Evolutionary conservation across 2,888 invertebrate genomes (phyloP), one percentile per base, ranked within the genome.

Genomic region (Mantis religiosa): DNA sequence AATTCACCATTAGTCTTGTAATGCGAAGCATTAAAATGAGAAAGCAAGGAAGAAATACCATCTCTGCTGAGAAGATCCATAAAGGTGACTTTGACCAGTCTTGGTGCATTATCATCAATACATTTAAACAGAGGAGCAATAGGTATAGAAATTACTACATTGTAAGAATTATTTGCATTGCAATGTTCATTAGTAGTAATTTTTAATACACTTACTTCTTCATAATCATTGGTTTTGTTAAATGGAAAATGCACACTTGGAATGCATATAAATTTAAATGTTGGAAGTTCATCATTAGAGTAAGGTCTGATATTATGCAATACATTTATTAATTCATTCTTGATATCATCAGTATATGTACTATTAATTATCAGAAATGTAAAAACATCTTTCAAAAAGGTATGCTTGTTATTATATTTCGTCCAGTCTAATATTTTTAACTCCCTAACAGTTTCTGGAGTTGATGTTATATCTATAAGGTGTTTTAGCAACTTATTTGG

Each of bases 231-330:
- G 28, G 3, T 86, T 86, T 71, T 28, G 25, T 71, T 2, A 28
- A 14, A 2, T 6, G 20, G 30, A 4, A 28, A 86, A 15, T 71
- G 27, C 2, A n/a, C 81, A 30, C 2, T n/a, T 30, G 86, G 81
- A 87, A 81, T 82, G 82, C 86, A 87, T 20, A 87, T 82, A 87
- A 81, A 87, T 25, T 87, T 87, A 27, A 87, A 87, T 9, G 20
- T 81, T 87, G 86, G 86, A 81, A 20, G 30, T 25, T 28, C 2
- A n/a, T 28, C 81, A 27, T n/a, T 30, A 86, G 81, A 28, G 7
- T 87, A 82, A 15, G 28, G 28, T 81, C 28, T 81, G 12, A 87
- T n/a, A 20, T 87, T 82, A 1, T 25, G 30, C 15, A 87, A 8
- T 15, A 30, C 14, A 30, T 30, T n/a, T 28, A 27, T 20, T 14